Conservation (phyloP, 2,797 vertebrate genomes). For the Pantherophis alleghaniensis region DNA sequence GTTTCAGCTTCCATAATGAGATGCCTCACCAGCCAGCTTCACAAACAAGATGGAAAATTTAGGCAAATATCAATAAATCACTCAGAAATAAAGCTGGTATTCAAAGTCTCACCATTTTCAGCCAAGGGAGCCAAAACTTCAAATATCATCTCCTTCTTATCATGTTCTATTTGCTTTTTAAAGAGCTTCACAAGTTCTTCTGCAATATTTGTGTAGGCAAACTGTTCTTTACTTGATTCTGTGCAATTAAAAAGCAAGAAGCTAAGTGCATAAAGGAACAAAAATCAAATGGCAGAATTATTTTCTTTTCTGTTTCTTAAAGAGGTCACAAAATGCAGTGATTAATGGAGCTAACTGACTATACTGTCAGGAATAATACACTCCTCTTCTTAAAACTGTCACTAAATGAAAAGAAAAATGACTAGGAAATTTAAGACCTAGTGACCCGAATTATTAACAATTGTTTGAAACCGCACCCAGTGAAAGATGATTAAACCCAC, state of each 20-base stretch:
- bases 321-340: constrained; percentile 47
- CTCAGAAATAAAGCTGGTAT: background rate
- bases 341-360: constrained; percentile 48
- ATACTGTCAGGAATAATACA: constrained; percentile 52
- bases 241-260: constrained; percentile 50
- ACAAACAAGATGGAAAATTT: background rate
- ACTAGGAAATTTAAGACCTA: constrained; percentile 42
- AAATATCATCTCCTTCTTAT: constrained; percentile 98
- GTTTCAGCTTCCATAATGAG: background rate
- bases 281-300: constrained; percentile 46
- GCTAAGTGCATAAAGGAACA: constrained; percentile 38
- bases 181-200: constrained; percentile 95
- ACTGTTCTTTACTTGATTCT: constrained; percentile 93
- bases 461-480: constrained; percentile 50
- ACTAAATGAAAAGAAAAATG: constrained; percentile 53
- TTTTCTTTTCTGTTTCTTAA: constrained; percentile 49
- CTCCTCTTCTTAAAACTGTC: constrained; percentile 35
- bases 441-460: constrained; percentile 46
- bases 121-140: constrained; percentile 96
- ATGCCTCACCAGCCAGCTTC: background rate
- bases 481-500: constrained; percentile 53
- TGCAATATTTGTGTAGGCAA: constrained; percentile 92
- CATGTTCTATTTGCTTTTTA: constrained; percentile 93
- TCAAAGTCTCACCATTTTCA: constrained; percentile 87
- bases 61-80: background rate